These are phyloP conservation scores for Aphidius gifuensis DNA, from an alignment of 1,140 invertebrate species.

Conservation along the genomic window DNA sequence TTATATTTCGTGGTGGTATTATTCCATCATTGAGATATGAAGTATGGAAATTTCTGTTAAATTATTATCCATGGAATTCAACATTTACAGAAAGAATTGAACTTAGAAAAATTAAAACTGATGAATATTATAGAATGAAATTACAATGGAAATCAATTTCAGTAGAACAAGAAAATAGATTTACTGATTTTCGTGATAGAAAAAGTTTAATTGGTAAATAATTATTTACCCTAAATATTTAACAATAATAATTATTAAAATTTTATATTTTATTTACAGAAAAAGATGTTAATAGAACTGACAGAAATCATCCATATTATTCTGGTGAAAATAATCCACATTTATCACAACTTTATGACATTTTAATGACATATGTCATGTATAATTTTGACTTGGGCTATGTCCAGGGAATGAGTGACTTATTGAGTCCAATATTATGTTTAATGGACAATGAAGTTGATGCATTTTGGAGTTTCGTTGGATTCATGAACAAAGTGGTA, in stretches of 20 bases:
- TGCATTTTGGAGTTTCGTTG: slow-evolving; percentile 99
- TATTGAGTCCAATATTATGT: slow-evolving; percentile 88
- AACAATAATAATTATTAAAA: slow-evolving; percentile 19
- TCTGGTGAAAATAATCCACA: slow-evolving; percentile 89
- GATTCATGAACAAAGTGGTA: slow-evolving; percentile 86
- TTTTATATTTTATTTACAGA: slow-evolving; percentile 59
- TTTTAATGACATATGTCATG: slow-evolving; percentile 99
- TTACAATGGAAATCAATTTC: slow-evolving; percentile 93
- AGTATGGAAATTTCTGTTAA: slow-evolving; percentile 94
- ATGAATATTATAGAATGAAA: slow-evolving; percentile 95
- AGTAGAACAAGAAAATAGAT: slow-evolving; percentile 81
- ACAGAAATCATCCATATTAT: slow-evolving; percentile 88
- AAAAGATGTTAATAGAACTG: slow-evolving; percentile 96
- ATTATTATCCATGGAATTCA: slow-evolving; percentile 83
- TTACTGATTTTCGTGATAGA: slow-evolving; percentile 83
- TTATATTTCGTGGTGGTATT: slow-evolving; percentile 85
- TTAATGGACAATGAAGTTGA: slow-evolving; percentile 91
- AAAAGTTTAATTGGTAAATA: slow-evolving; percentile 78
- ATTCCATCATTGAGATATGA: slow-evolving; percentile 70
- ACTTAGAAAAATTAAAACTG: slow-evolving; percentile 68
- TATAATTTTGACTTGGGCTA: slow-evolving; percentile 98
- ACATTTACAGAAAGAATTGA: slow-evolving; percentile 70
- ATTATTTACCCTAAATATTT: background rate
- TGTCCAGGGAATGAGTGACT: slow-evolving; percentile 96
- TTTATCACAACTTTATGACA: slow-evolving; percentile 79